Evolutionary conservation across 2,797 vertebrate genomes (phyloP), one percentile per base, ranked within the genome.

Genomic region (Caiman crocodilus): DNA sequence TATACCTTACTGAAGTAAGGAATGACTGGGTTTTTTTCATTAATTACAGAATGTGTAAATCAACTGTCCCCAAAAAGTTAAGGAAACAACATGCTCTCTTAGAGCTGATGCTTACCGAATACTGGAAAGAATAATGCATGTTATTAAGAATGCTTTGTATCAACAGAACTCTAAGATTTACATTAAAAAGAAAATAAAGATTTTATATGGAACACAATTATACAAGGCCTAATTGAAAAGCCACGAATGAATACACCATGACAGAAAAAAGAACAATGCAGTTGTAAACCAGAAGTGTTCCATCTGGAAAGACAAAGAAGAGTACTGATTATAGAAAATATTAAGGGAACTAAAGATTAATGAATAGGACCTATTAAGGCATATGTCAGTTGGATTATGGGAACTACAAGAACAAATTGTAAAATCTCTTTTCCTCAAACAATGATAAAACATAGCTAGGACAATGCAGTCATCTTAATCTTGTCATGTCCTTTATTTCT

Each of bases 181-280:
- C 9, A 79, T 30, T 21, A 61, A 75, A 89, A 84, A 85, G 21
- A 20, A 2, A 74, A 35, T 84, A 55, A 42, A 50, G 3, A 75
- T 3, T n/a, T 67, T 28, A 13, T 26, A 50, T 50, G 60, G 14
- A n/a, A 6, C 32, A 16, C 6, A 73, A 7, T 18, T 84, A 78
- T 5, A 86, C 80, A 57, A 85, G 17, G 26, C 32, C 56, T 75
- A 76, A 69, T 50, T 75, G 59, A 23, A 7, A 89, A 81, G 13
- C 5, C 57, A 67, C 14, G 84, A 80, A 80, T 74, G 7, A 90
- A 23, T 32, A 74, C 25, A 67, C 14, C 18, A 59, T 0, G 0
- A 91, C 10, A 75, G 90, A 88, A 82, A 76, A 90, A 82, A 84
- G 4, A 77, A 55, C 18, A 84, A 80, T 59, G 78, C 56, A 82